A percentile compares a stretch with the other conserved stretches of the same genome.
Evolutionary conservation across 2,113 vertebrate genomes (phyloP).

Genomic region (Cygnus buccinator): DNA sequence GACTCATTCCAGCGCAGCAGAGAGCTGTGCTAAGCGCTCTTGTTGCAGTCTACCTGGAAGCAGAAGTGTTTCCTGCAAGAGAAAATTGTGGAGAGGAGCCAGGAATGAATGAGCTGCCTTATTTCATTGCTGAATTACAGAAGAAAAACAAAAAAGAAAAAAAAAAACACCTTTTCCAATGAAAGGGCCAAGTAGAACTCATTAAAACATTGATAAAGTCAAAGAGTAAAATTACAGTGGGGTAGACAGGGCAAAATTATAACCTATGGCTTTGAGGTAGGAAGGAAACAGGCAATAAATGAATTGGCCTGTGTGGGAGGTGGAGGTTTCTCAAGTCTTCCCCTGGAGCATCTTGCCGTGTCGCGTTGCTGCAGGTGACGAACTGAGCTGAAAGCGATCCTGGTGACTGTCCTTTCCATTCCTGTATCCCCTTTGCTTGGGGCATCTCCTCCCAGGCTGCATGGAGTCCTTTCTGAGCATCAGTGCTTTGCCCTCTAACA

Average conservation of each 20-base stretch:
- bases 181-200: neutral
- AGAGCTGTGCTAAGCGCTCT: neutral
- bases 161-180: neutral
- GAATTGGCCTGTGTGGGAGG: neutral
- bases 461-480: neutral
- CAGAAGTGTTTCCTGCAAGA: neutral
- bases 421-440: no score
- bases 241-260: neutral
- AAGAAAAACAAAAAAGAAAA: neutral
- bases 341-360: neutral
- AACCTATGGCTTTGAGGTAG: neutral
- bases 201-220: neutral
- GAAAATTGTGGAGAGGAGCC: slow-evolving; percentile 11
- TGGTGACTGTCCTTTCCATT: neutral
- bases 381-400: neutral
- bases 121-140: neutral
- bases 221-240: neutral
- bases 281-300: neutral
- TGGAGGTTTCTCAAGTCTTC: neutral
- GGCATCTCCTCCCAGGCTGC: neutral
- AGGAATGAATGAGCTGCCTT: slow-evolving; percentile 1
- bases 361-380: neutral
- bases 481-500: neutral
- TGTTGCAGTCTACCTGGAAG: neutral
- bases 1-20: neutral